Base-by-base conservation (phyloP, 2,113 vertebrate species). In the Albula goreensis region DNA sequence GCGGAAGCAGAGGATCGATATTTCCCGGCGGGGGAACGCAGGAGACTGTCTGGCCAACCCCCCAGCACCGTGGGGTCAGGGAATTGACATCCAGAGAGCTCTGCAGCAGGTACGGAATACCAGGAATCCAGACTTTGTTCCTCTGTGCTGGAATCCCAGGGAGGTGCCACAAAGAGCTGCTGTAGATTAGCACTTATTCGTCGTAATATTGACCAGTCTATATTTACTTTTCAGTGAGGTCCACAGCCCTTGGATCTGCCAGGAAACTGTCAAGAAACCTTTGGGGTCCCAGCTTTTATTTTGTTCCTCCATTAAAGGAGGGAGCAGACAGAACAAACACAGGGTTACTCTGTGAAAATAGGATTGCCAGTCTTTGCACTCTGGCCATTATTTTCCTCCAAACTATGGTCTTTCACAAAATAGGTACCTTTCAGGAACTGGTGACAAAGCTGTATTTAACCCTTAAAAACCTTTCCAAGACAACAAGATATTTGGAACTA, bases 41-140 rank as follows among this genome's bases (percentile, higher is more conserved):
- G 98, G 98, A 0, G 98, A 99, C 90, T 99, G 98, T 89, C 93
- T 99, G 31, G 98, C 98, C 81, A 99, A 99, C 87, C 98, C 98
- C 0, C 97, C 98, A 0, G 98, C 99, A 31, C 98, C 98, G 1
- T 99, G 98, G 98, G 98, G 98, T 0, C 98, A 99, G 79, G 98
- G 98, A 63, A 99, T 99, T 2, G 98, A 99, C 94, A 99, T 99
- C 88, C 98, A 99, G 95, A 96, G 98, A 91, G 98, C 98, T 0
- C 94, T 99, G 90, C 98, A 99, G 88, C 98, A 99, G 98, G 98
- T 99, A 78, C 63, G 53, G 90, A 56, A 56, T 9, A 12, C 53
- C 53, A 12, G 53, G 53, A 56, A 56, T 12, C 53, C 53, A 56
- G 53, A 12, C 53, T 56, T 56, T 12, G 7, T 12, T 56, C 53